phyloP scores from a whole-genome alignment of 2,888 invertebrate species.

The Celastrina argiolus region DNA sequence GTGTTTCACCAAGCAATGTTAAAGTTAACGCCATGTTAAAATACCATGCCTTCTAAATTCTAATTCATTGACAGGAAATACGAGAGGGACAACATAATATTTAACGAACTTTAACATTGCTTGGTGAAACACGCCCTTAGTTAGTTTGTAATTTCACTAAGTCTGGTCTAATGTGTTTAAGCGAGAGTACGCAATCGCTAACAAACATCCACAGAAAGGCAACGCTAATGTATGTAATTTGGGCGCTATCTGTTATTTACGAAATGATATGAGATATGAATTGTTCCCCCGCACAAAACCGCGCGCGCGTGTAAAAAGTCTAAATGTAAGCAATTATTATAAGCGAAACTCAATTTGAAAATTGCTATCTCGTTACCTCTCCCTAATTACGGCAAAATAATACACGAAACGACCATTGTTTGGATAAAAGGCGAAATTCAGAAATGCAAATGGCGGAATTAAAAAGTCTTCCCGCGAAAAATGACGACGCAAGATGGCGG shows the following conservation, averaged over 20 bases:
- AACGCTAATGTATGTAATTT: neutral
- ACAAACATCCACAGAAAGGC: neutral
- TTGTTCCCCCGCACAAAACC: neutral
- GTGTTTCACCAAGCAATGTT: neutral
- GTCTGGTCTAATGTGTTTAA: neutral
- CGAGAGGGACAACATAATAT: too few relatives aligned
- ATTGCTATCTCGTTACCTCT: slow-evolving; percentile 45
- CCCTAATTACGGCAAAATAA: slow-evolving; percentile 71
- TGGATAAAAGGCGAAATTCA: slow-evolving; percentile 53
- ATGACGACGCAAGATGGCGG: slow-evolving; percentile 72
- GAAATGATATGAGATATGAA: neutral
- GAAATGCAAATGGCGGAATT: slow-evolving; percentile 57
- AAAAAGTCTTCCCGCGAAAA: slow-evolving; percentile 60
- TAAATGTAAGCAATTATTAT: slow-evolving; percentile 22
- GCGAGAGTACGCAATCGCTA: neutral
- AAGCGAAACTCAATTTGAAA: slow-evolving; percentile 21
- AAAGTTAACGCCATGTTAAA: too few relatives aligned
- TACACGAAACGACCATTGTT: slow-evolving; percentile 63
- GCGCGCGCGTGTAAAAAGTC: slow-evolving; percentile 8
- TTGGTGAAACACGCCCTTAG: neutral
- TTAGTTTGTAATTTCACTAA: neutral
- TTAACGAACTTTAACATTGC: too few relatives aligned
- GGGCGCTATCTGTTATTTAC: neutral
- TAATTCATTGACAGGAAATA: too few relatives aligned
- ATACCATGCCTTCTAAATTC: too few relatives aligned